Base-by-base conservation (phyloP, 1,140 invertebrate genomes). In the Ips typographus region DNA sequence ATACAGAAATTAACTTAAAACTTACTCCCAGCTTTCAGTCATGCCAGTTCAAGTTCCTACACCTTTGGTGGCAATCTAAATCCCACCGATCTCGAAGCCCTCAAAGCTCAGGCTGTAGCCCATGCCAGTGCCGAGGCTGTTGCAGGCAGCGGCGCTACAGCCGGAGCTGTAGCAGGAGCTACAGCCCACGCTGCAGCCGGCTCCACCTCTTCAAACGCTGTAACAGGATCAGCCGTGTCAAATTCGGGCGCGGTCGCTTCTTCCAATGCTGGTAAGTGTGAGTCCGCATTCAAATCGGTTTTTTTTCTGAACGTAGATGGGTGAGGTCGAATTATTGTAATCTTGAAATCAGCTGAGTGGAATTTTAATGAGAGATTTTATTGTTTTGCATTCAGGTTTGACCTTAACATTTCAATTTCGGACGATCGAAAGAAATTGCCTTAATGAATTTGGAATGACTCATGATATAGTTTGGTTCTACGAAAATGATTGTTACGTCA, bases 101-200 rank as follows among this genome's bases (percentile, higher is more conserved):
- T 65, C 7, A 49, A 42, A 36, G 36, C 22, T 44, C 42, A 40
- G n/a, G 64, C 64, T 57, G 53, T 36, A n/a, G 55, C 64, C 22
- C 6, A 39, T 57, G 53, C 64, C 3, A 58, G n/a, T 22, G 22
- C 53, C 3, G 53, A 36, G 4, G 42, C 52, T 56, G 53, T 22
- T 52, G 64, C 49, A 49, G 5, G 38, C 8, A 49, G 37, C 1
- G 51, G 62, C 5, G 47, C 63, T 41, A 39, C 8, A 40, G 52
- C 49, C 38, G 62, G 62, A 36, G 5, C 62, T 53, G 62, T 22
- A 53, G 53, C 49, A 22, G 51, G 3, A 52, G 60, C 63, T 40
- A 40, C 38, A 4, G 49, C 53, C 38, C 7, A 22, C 6, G 60
- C 63, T 40, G 52, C 38, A 4, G 49, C 53, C 38, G 41, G 42